These are phyloP conservation scores for Omphaloscelis lunosa DNA, from an alignment of 2,888 invertebrate species.

Conservation along the genomic window DNA sequence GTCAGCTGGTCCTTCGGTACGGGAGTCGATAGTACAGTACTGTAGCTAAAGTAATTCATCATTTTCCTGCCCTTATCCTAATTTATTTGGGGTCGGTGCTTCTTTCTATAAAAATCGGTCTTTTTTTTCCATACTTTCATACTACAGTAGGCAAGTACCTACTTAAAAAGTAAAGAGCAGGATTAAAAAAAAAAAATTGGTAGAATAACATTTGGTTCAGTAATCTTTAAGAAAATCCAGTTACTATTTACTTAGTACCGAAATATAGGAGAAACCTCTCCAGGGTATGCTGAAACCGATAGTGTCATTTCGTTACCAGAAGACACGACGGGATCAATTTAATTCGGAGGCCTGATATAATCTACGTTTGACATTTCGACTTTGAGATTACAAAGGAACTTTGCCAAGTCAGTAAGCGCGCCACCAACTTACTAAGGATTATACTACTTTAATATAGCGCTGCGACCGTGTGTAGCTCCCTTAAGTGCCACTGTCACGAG, in stretches of 20 bases:
- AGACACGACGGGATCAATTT: slow-evolving; percentile 43
- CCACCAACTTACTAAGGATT: slow-evolving; percentile 76
- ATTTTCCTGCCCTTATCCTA: too few relatives aligned
- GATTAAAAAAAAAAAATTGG: too few relatives aligned
- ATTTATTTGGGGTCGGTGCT: too few relatives aligned
- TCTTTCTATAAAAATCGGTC: too few relatives aligned
- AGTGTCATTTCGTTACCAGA: slow-evolving; percentile 26
- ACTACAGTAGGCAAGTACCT: not conserved
- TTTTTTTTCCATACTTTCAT: too few relatives aligned
- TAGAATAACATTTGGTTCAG: not conserved
- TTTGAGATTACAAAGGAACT: slow-evolving; percentile 65
- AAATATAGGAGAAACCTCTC: slow-evolving; percentile 17
- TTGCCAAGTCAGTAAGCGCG: slow-evolving; percentile 68
- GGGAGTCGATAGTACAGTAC: too few relatives aligned
- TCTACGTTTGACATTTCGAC: slow-evolving; percentile 64
- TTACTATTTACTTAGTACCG: not conserved
- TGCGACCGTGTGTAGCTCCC: slow-evolving; percentile 86
- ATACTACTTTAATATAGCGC: slow-evolving; percentile 81
- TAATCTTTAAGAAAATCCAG: not conserved
- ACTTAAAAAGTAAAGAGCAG: not conserved
- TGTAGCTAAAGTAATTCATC: too few relatives aligned
- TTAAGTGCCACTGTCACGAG: slow-evolving; percentile 89
- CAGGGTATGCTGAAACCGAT: slow-evolving; percentile 27
- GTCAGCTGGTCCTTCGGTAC: not conserved
- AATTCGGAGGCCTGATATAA: slow-evolving; percentile 56